Evolutionary conservation across 1,140 invertebrate genomes (phyloP).

Genomic region (Lasioglossum albipes): DNA sequence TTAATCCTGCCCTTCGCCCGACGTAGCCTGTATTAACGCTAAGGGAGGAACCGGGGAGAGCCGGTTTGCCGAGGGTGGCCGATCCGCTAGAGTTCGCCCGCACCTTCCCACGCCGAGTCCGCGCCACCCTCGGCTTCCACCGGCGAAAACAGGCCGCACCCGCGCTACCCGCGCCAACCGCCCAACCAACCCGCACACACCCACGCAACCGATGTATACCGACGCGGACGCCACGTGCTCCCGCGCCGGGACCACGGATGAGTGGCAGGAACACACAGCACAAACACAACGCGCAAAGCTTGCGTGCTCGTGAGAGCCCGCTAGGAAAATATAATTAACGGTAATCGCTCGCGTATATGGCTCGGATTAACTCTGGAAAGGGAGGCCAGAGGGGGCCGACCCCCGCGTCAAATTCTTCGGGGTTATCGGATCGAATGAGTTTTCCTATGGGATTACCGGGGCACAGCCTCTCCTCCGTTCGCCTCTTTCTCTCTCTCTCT

Average conservation of each 20-base stretch:
- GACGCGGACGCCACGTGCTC: conserved; percentile 50
- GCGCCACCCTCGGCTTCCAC: conserved; percentile 26
- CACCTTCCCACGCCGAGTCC: conserved; percentile 69
- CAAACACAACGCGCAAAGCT: conserved; percentile 30
- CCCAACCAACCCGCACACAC: not conserved
- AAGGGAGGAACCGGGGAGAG: conserved; percentile 60
- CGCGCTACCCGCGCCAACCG: conserved; percentile 22
- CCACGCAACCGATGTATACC: conserved; percentile 26
- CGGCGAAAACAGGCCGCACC: conserved; percentile 58
- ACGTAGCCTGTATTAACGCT: conserved; percentile 76
- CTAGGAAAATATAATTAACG: conserved; percentile 80
- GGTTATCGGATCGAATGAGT: conserved; percentile 66
- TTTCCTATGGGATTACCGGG: conserved; percentile 61
- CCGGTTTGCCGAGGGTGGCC: conserved; percentile 53
- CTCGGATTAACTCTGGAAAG: conserved; percentile 76
- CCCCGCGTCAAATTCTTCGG: conserved; percentile 72
- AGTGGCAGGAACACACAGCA: conserved; percentile 16
- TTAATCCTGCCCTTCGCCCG: conserved; percentile 81
- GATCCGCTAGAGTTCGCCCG: conserved; percentile 42
- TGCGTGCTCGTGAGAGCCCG: conserved; percentile 52
- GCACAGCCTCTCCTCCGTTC: not conserved
- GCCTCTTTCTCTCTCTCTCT: too few relatives aligned
- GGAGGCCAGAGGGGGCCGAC: conserved; percentile 30
- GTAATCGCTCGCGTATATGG: conserved; percentile 79
- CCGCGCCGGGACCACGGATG: conserved; percentile 10